These are phyloP conservation scores for Euphydryas editha DNA, from an alignment of 2,888 invertebrate genomes.

Conservation along the genomic window DNA sequence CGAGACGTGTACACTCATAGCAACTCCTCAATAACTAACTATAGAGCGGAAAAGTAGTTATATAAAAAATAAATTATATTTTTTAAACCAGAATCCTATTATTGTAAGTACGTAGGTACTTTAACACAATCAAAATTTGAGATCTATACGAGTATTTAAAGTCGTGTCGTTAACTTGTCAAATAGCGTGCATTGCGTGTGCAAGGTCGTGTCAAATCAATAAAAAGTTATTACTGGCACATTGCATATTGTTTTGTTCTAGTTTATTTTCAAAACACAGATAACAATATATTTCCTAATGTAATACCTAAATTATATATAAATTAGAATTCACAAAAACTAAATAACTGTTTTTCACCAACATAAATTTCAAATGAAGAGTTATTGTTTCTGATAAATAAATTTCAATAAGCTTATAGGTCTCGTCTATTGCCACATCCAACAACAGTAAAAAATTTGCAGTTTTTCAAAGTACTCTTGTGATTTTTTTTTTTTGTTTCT, in stretches of 20 bases:
- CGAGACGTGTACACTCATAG: too few relatives aligned
- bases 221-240: conserved; percentile 24
- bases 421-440: too few relatives aligned
- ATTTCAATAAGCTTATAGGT: too few relatives aligned
- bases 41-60: too few relatives aligned
- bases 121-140: conserved; percentile 1
- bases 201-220: conserved; percentile 27
- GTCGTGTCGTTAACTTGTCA: conserved; percentile 20
- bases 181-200: conserved; percentile 21
- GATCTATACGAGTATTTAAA: conserved; percentile 15
- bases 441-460: too few relatives aligned
- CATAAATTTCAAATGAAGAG: too few relatives aligned
- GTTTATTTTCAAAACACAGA: conserved; percentile 20
- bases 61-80: background rate
- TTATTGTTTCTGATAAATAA: too few relatives aligned
- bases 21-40: background rate
- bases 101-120: background rate
- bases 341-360: too few relatives aligned
- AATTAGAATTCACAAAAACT: background rate
- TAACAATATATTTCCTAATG: background rate
- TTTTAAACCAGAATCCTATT: background rate
- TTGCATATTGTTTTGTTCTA: conserved; percentile 16
- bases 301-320: background rate
- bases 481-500: too few relatives aligned
- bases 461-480: too few relatives aligned